These are phyloP conservation scores for Heterotis niloticus DNA, from an alignment of 2,113 vertebrate species.

Conservation along the genomic window DNA sequence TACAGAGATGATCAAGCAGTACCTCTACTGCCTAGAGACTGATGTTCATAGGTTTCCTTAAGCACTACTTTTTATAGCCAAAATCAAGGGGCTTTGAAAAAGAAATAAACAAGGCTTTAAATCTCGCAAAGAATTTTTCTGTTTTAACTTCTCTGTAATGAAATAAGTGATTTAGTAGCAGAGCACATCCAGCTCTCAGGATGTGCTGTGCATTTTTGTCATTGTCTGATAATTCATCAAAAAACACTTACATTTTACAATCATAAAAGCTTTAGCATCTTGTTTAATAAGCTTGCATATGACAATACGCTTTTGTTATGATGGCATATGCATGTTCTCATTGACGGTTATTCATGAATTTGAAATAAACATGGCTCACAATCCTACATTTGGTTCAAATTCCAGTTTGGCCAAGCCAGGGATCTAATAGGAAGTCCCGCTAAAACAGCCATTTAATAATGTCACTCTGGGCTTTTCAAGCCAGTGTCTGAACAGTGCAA, in stretches of 20 bases:
- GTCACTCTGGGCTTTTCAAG: no score
- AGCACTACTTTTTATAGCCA: neutral
- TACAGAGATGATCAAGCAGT: neutral
- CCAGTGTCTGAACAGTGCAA: no score
- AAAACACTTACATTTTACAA: neutral
- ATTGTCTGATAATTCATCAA: conserved; percentile 27
- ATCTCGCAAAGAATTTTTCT: conserved; percentile 9
- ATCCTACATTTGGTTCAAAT: neutral
- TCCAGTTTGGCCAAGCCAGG: neutral
- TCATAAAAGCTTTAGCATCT: neutral
- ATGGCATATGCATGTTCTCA: neutral
- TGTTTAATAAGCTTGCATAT: neutral
- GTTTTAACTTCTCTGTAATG: conserved; percentile 24
- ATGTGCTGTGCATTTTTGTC: no score
- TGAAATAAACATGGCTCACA: neutral
- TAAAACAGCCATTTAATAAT: neutral
- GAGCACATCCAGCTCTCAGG: neutral
- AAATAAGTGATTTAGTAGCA: conserved; percentile 21
- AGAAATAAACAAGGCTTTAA: conserved; percentile 25
- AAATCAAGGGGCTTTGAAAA: conserved; percentile 5
- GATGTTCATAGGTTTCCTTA: neutral
- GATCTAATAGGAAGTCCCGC: neutral
- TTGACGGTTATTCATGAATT: conserved; percentile 12
- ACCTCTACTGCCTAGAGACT: neutral
- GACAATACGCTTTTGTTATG: neutral